Base-by-base conservation (phyloP, 2,797 vertebrate genomes). In the Mus minutoides region DNA sequence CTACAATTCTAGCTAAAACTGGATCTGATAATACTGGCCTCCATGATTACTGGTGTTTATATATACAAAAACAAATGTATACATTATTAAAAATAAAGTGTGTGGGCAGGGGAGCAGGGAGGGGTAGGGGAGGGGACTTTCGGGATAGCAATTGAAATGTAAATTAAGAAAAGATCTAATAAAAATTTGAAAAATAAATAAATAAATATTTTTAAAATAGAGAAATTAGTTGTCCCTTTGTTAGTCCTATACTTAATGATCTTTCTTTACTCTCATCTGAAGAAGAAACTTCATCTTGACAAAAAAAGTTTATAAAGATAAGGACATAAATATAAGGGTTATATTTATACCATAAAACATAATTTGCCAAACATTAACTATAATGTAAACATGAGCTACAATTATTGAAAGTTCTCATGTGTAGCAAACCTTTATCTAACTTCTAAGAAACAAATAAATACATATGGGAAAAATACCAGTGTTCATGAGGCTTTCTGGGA, bases 371-470 rank as follows among this genome's bases (percentile, higher is more conserved):
- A 69, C 21, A 86, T 22, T 94, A 67, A 88, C 19, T 93, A 40
- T 29, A 64, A 88, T 37, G 12, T 29, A 94, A 60, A 8, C 69
- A 79, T 93, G 78, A 77, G 17, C 24, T 76, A 56, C 40, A 89
- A 86, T 71, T 86, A 89, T 64, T 93, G 22, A 79, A 87, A 34
- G 13, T 75, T 67, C 17, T 54, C 83, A 78, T 24, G 64, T 52
- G 37, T 79, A 84, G 91, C 4, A 11, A 58, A 24, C 21, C 14
- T 92, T 52, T 11, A 71, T 80, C 8, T 56, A 62, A 86, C 56
- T 90, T 89, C n/a, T 67, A 3, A 60, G 52, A 90, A 87, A 69
- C 13, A 94, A 88, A 77, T 69, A 84, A 62, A 49, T 94, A 85
- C 6, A 94, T 12, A n/a, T 34, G n/a, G 24, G 75, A n/a, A 93